Evolutionary conservation across 1,140 invertebrate genomes (phyloP).

Genomic region (Planococcus citri): DNA sequence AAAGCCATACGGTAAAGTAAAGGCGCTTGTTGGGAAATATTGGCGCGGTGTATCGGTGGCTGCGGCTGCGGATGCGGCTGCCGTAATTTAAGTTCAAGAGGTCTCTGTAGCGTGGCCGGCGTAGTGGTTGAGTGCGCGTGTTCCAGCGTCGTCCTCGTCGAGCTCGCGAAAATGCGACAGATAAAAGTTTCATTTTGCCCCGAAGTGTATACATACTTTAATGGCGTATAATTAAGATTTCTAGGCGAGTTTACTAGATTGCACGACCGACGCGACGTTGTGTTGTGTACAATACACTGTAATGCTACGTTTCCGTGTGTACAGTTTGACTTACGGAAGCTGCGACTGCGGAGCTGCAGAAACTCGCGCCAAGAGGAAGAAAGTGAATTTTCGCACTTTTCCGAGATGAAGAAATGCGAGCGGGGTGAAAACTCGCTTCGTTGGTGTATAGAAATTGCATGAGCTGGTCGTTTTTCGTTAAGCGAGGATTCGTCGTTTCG

Average conservation of each 20-base stretch:
- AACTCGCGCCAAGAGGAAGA: too few relatives aligned
- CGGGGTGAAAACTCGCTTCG: too few relatives aligned
- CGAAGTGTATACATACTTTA: neutral
- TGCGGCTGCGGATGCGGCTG: too few relatives aligned
- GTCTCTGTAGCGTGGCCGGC: too few relatives aligned
- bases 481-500: too few relatives aligned
- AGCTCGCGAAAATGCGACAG: neutral
- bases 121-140: neutral
- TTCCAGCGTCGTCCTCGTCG: neutral
- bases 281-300: neutral
- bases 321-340: too few relatives aligned
- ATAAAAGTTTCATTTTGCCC: conserved; percentile 7
- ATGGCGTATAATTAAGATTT: conserved; percentile 7
- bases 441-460: too few relatives aligned
- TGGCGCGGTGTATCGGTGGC: neutral
- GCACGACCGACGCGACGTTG: too few relatives aligned
- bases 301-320: neutral
- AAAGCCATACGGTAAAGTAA: neutral
- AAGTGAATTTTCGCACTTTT: too few relatives aligned
- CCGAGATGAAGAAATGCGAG: too few relatives aligned
- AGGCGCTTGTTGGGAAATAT: neutral
- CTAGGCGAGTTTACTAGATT: neutral
- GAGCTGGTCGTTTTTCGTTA: too few relatives aligned
- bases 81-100: neutral
- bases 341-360: too few relatives aligned